Percentiles rank a stretch among this genome's conserved stretches.
Conservation (phyloP, 2,888 invertebrate species). For the Cryptocephalus moraei region DNA sequence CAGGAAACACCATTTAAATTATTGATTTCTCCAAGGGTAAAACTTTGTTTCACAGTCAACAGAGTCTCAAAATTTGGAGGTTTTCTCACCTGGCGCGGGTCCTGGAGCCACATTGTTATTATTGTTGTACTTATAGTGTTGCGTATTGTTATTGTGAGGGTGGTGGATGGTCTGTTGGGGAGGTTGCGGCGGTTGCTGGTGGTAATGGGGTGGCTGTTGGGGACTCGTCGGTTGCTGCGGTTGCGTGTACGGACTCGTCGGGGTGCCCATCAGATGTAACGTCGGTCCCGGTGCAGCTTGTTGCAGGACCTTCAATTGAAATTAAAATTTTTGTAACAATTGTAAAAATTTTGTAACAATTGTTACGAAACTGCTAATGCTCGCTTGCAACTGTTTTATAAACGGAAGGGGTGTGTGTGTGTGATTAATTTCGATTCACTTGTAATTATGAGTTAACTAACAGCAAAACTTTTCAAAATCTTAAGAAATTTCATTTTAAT, state of each 20-base stretch:
- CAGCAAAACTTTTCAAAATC: no score
- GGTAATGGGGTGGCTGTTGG: constrained; percentile 19
- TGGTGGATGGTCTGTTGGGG: constrained; percentile 38
- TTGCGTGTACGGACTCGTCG: constrained; percentile 39
- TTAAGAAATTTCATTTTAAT: no score
- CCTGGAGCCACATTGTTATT: constrained; percentile 24
- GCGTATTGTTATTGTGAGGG: constrained; percentile 40
- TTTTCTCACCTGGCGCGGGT: constrained; percentile 26
- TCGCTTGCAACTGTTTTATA: no score
- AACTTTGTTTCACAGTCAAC: no score
- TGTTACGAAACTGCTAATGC: no score
- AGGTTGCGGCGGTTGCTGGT: constrained; percentile 24
- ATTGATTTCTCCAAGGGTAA: no score
- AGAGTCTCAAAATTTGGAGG: no score
- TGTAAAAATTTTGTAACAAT: no score
- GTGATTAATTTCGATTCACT: no score
- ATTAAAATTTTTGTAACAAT: background rate
- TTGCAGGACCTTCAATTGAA: constrained; percentile 27
- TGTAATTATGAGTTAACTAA: no score
- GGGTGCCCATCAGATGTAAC: constrained; percentile 46
- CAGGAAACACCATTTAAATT: no score
- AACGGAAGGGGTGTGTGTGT: no score
- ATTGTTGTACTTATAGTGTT: constrained; percentile 29
- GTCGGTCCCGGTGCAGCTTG: constrained; percentile 38
- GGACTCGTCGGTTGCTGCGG: constrained; percentile 28